Evolutionary conservation across 2,113 vertebrate species (phyloP).

Genomic region (Aplodontia rufa): DNA sequence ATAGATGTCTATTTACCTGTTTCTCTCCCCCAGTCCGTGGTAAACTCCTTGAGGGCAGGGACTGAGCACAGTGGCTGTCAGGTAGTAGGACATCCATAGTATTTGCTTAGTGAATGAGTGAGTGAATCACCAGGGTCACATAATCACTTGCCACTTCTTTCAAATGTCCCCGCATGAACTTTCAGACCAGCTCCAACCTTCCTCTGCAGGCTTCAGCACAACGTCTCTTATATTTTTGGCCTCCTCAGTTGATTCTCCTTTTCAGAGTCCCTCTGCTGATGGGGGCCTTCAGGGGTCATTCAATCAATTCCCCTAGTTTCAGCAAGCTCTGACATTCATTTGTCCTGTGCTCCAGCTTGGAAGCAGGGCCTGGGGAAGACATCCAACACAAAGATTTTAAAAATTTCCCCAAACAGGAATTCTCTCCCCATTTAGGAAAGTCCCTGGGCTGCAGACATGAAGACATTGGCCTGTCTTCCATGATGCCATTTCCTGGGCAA

Average conservation of each 20-base stretch:
- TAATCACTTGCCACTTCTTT: neutral
- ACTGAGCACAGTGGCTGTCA: neutral
- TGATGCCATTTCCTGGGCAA: slow-evolving; percentile 71
- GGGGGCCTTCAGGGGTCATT: neutral
- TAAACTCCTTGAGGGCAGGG: neutral
- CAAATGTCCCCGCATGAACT: slow-evolving; percentile 8
- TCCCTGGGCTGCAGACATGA: slow-evolving; percentile 70
- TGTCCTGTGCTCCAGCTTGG: slow-evolving; percentile 29
- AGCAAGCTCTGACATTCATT: slow-evolving; percentile 50
- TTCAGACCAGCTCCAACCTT: neutral
- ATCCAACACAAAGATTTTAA: slow-evolving; percentile 68
- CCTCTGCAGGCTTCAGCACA: neutral
- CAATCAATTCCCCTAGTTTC: slow-evolving; percentile 20
- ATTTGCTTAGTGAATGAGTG: neutral
- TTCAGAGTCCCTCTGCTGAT: neutral
- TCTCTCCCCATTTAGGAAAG: slow-evolving; percentile 65
- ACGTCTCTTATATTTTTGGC: neutral
- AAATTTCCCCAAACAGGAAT: slow-evolving; percentile 67
- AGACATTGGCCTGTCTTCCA: slow-evolving; percentile 67
- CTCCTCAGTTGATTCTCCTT: neutral
- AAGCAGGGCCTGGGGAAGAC: slow-evolving; percentile 38
- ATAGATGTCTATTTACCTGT: neutral
- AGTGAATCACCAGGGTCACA: neutral
- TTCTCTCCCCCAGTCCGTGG: neutral
- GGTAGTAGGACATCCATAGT: neutral